Base-by-base conservation (phyloP, 2,113 vertebrate species). In the Nansenia antarctica region DNA sequence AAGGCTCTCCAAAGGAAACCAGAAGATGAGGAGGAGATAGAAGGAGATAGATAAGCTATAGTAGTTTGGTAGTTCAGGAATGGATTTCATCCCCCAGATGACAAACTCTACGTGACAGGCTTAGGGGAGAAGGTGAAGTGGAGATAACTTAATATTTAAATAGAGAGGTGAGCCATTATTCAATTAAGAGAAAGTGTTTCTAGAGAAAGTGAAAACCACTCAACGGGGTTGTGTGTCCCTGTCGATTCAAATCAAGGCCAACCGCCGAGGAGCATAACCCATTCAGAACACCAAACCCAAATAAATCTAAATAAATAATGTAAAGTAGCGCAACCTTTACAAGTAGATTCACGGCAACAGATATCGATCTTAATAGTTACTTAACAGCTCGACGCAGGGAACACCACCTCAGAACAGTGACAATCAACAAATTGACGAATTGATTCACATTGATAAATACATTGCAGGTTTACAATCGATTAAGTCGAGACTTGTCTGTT, bases 191-290 rank as follows among this genome's bases (percentile, higher is more conserved):
- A 11, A 15, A 18, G 14, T 42, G 39, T 39, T 12, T 42, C 39
- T 42, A 42, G 1, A 42, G 18, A 18, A 42, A 42, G 18, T 42
- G 12, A 42, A 42, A 5, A 5, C 6, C 39, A n/a, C n/a, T n/a
- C n/a, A n/a, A n/a, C n/a, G n/a, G n/a, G n/a, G n/a, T n/a, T n/a
- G n/a, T n/a, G n/a, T n/a, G n/a, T n/a, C 34, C 9, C 4, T 26
- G 29, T 73, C 30, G 55, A 47, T 72, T 67, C 31, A 66, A 69
- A 79, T 76, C 31, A 72, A 80, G 39, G 26, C n/a, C 9, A 3
- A n/a, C n/a, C n/a, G n/a, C n/a, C n/a, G n/a, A n/a, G n/a, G n/a
- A n/a, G n/a, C n/a, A n/a, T n/a, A n/a, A n/a, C n/a, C n/a, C n/a
- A n/a, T n/a, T n/a, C n/a, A n/a, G n/a, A n/a, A n/a, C n/a, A n/a